Evolutionary conservation across 2,797 vertebrate genomes (phyloP), one percentile per base, ranked within the genome.

Genomic region (Nyctalus aviator): DNA sequence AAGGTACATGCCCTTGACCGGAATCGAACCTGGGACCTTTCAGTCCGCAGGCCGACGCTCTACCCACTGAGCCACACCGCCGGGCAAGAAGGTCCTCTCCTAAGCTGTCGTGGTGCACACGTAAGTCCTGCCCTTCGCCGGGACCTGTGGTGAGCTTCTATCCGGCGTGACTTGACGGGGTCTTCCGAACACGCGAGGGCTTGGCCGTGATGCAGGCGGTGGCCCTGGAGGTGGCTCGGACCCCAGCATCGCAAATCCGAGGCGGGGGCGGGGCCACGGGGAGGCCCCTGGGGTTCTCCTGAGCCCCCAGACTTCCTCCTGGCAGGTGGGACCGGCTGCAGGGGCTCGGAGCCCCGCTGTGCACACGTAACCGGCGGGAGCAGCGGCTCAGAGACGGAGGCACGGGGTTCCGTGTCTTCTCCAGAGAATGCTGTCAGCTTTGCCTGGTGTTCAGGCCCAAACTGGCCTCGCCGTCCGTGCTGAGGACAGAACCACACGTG

Each of bases 371-470:
- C 53, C n/a, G 37, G 53, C 48, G 14, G 57, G 59, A 46, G 66
- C 27, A 6, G 83, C 0, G 27, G 2, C 3, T 0, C 18, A 48
- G 48, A 25, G 44, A 37, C 11, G 5, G 11, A 78, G 64, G 27
- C 4, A 14, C 3, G 0, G 20, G 35, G 9, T 32, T 59, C 9
- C 0, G 1, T 15, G 25, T 21, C 77, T 79, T 30, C 2, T 1
- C 37, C 64, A 30, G 83, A 32, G 53, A 88, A 75, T 8, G 6
- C 53, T 3, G 2, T 10, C 14, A 48, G 21, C 46, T 82, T 66
- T n/a, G 20, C 55, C 37, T 35, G 32, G 23, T 23, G 4, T 32
- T 53, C 6, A 2, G 18, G 21, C 53, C 46, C 18, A 18, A 53
- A n/a, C 0, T 15, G 57, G 11, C 72, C 32, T 17, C 2, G 12